A percentile compares a stretch with the other conserved stretches of the same genome.
These are phyloP conservation scores for Acrocephalus kingi DNA, from an alignment of 2,113 vertebrate species.

Conservation along the genomic window DNA sequence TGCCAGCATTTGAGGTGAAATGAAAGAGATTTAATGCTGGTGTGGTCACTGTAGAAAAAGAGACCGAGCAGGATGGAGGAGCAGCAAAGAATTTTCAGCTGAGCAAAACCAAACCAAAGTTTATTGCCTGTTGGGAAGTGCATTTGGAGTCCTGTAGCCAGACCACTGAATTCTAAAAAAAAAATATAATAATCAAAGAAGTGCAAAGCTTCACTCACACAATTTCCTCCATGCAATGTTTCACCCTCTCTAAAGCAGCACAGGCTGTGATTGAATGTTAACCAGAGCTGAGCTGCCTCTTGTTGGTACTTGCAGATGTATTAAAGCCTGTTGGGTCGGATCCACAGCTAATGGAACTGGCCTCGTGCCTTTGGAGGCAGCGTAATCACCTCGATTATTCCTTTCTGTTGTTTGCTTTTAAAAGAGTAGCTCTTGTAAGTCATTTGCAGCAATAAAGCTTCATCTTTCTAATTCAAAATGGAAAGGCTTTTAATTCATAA, in stretches of 20 bases:
- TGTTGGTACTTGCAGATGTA: conserved; percentile 30
- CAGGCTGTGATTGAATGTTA: conserved; percentile 7
- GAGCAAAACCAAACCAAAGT: neutral
- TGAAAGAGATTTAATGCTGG: neutral
- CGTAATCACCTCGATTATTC: conserved; percentile 20
- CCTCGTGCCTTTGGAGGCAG: conserved; percentile 29
- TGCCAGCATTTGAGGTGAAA: neutral
- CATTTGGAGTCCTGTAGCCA: neutral
- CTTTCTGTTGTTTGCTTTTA: conserved; percentile 33
- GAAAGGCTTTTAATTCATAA: conserved; percentile 58
- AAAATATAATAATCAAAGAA: neutral
- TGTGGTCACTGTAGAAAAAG: neutral
- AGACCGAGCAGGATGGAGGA: neutral
- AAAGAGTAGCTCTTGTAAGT: conserved; percentile 30
- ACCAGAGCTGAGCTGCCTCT: conserved; percentile 41
- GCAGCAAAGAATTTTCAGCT: neutral
- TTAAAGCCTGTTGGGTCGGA: conserved; percentile 46
- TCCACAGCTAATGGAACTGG: conserved; percentile 51
- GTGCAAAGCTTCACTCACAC: neutral
- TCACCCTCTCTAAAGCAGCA: conserved; percentile 1
- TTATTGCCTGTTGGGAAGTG: neutral
- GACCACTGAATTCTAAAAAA: conserved; percentile 14
- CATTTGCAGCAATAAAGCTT: conserved; percentile 20
- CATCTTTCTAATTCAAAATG: conserved; percentile 37
- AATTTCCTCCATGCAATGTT: neutral